These are phyloP conservation scores for Thalassaphorura encarpata DNA, from an alignment of 1,140 invertebrate species.

Conservation along the genomic window DNA sequence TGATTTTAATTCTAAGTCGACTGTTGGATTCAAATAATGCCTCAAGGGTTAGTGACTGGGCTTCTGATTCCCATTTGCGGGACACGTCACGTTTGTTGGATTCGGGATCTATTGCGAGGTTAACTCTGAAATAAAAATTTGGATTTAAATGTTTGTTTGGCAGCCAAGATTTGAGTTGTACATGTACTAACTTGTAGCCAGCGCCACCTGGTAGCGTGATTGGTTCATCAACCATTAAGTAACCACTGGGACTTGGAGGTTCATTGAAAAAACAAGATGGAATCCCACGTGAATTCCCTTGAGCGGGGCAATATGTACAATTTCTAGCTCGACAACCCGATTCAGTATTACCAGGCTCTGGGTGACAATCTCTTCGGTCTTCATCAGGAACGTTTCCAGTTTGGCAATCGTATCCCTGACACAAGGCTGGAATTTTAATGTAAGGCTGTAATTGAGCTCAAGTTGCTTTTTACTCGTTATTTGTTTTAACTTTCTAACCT, in stretches of 20 bases:
- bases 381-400: not conserved
- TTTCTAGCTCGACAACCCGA: not conserved
- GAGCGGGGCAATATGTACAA: not conserved
- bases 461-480: no score
- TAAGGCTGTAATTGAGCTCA: no score
- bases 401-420: not conserved
- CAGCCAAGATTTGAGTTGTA: not conserved
- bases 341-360: not conserved
- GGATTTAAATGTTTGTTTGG: not conserved
- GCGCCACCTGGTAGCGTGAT: no score
- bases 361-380: not conserved
- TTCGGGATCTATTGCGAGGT: not conserved
- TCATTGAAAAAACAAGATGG: not conserved
- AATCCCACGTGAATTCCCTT: not conserved
- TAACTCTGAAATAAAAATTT: not conserved
- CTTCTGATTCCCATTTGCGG: not conserved
- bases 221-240: not conserved
- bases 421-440: not conserved
- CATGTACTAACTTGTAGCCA: not conserved
- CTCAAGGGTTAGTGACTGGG: not conserved
- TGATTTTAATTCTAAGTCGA: conserved; percentile 9
- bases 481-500: no score
- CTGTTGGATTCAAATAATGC: conserved; percentile 10
- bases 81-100: not conserved
- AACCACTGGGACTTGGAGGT: not conserved